These are phyloP conservation scores for Scaptomyza cyrtandrae DNA, from an alignment of 2,888 invertebrate species.

Conservation along the genomic window DNA sequence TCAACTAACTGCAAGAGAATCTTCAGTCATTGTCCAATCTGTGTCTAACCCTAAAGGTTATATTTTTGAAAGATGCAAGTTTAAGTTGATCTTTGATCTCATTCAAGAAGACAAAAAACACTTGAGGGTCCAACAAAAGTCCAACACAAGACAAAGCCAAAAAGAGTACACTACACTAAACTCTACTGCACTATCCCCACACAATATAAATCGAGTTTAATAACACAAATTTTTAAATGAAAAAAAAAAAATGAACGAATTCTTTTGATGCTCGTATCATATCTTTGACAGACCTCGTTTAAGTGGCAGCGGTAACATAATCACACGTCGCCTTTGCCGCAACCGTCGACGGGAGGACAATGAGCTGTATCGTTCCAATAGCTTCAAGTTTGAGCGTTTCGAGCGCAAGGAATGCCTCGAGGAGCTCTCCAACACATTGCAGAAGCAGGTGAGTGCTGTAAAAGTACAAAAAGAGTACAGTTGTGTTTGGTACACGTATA, in stretches of 20 bases:
- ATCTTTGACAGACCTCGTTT: constrained; percentile 79
- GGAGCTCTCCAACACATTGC: constrained; percentile 86
- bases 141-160: neutral
- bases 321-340: constrained; percentile 91
- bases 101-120: neutral
- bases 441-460: constrained; percentile 88
- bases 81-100: neutral
- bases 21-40: too few species aligned
- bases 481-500: too few species aligned
- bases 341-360: constrained; percentile 91
- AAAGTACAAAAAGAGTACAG: constrained; percentile 10
- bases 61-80: too few species aligned
- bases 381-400: constrained; percentile 94
- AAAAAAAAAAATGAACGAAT: too few species aligned
- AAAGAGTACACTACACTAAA: neutral
- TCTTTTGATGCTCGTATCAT: neutral
- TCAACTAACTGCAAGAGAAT: too few species aligned
- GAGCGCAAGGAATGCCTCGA: constrained; percentile 89
- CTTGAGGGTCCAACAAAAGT: neutral
- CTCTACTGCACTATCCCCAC: neutral
- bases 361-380: constrained; percentile 93
- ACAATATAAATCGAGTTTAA: neutral
- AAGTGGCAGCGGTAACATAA: constrained; percentile 84
- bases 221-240: neutral
- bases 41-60: too few species aligned